A percentile compares a stretch with the other conserved stretches of the same genome.
Conservation (phyloP, 1,140 invertebrate species). For the Megathymus violae region DNA sequence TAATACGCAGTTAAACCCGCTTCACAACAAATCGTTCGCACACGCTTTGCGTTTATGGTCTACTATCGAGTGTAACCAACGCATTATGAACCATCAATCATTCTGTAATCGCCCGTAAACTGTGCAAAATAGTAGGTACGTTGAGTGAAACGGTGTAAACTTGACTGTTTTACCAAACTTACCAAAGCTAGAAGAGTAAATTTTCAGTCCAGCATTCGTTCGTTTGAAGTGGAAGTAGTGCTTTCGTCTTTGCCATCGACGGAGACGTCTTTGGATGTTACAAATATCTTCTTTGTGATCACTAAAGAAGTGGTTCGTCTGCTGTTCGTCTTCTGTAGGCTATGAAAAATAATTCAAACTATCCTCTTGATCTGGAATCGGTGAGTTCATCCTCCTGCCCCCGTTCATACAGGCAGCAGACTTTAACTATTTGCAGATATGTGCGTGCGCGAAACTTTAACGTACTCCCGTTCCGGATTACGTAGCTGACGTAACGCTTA, state of each 20-base stretch:
- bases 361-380: too few species aligned
- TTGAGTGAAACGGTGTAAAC: slow-evolving; percentile 3
- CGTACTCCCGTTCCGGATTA: slow-evolving; percentile 29
- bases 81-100: slow-evolving; percentile 6
- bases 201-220: too few species aligned
- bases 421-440: slow-evolving; percentile 4
- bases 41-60: slow-evolving; percentile 9
- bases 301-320: too few species aligned
- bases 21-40: not conserved
- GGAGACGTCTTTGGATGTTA: too few species aligned
- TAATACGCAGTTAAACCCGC: not conserved
- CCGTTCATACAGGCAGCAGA: not conserved
- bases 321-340: too few species aligned
- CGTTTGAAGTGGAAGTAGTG: too few species aligned
- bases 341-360: too few species aligned
- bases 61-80: not conserved
- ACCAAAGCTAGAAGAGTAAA: too few species aligned
- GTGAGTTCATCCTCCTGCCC: not conserved
- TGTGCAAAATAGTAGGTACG: not conserved
- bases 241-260: too few species aligned
- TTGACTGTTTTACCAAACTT: not conserved
- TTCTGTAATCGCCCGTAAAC: slow-evolving; percentile 12
- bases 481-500: slow-evolving; percentile 22
- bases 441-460: slow-evolving; percentile 20
- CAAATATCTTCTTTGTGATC: too few species aligned